Conservation (phyloP, 2,888 invertebrate species). For the Ernsta delagoae region DNA sequence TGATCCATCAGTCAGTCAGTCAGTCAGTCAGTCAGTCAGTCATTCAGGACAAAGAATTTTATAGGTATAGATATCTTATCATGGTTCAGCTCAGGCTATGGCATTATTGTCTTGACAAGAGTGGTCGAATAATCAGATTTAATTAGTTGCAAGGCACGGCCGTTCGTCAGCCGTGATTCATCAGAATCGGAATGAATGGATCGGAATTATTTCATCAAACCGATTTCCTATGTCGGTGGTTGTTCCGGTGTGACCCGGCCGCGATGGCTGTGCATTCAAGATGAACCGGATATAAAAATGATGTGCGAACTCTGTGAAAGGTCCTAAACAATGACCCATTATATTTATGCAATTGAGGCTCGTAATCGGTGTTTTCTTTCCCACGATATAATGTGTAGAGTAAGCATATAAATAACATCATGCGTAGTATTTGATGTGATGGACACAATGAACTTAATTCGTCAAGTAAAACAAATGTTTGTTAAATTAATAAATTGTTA, state of each 20-base stretch:
- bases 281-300: slow-evolving; percentile 50
- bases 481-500: slow-evolving; percentile 38
- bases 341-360: slow-evolving; percentile 25
- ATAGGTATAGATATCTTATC: no score
- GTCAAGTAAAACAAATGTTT: background rate
- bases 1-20: no score
- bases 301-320: slow-evolving; percentile 46
- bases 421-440: slow-evolving; percentile 9
- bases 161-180: slow-evolving; percentile 76
- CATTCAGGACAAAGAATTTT: no score
- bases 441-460: background rate
- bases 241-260: slow-evolving; percentile 45
- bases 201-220: slow-evolving; percentile 38
- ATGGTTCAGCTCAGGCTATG: no score
- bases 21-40: no score
- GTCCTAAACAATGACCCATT: slow-evolving; percentile 28
- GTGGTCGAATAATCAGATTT: slow-evolving; percentile 73
- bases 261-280: slow-evolving; percentile 43
- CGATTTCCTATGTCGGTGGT: slow-evolving; percentile 38
- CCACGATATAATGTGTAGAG: slow-evolving; percentile 7
- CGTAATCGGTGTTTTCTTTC: slow-evolving; percentile 9
- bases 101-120: slow-evolving; percentile 61
- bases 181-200: slow-evolving; percentile 10
- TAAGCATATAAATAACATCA: slow-evolving; percentile 1
- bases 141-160: slow-evolving; percentile 73